Evolutionary conservation across 2,888 invertebrate genomes (phyloP).

Genomic region (Parnassius orleans): DNA sequence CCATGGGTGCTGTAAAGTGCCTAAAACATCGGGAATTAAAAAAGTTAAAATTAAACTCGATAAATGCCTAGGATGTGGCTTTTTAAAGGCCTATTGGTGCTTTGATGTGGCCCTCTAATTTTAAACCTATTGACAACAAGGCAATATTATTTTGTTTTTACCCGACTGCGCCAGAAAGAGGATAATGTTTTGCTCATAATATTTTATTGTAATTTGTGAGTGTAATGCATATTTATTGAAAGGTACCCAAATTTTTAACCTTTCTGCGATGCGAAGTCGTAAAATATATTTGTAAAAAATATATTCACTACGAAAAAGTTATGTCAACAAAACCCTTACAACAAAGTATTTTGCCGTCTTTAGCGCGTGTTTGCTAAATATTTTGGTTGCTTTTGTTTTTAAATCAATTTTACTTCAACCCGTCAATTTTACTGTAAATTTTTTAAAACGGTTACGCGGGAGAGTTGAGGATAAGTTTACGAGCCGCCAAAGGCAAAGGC

Average conservation of each 20-base stretch:
- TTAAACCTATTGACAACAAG: too few relatives aligned
- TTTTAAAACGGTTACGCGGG: slow-evolving; percentile 32
- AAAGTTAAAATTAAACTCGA: too few relatives aligned
- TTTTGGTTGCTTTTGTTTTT: slow-evolving; percentile 50
- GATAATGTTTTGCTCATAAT: too few relatives aligned
- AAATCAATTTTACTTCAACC: slow-evolving; percentile 52
- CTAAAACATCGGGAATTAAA: too few relatives aligned
- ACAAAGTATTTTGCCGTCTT: slow-evolving; percentile 46
- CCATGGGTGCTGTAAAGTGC: too few relatives aligned
- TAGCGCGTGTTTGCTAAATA: slow-evolving; percentile 59
- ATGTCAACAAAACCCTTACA: slow-evolving; percentile 67
- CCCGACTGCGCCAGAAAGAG: too few relatives aligned
- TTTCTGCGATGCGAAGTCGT: slow-evolving; percentile 51
- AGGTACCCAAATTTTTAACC: slow-evolving; percentile 37
- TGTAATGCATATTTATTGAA: not conserved
- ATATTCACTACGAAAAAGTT: slow-evolving; percentile 57
- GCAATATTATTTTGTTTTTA: too few relatives aligned
- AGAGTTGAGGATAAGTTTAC: slow-evolving; percentile 50
- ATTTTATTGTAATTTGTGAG: too few relatives aligned
- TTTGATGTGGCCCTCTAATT: too few relatives aligned
- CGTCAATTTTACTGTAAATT: slow-evolving; percentile 56
- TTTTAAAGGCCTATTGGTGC: too few relatives aligned
- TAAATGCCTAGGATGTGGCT: too few relatives aligned
- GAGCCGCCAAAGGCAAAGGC: slow-evolving; percentile 64
- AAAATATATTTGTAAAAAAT: slow-evolving; percentile 49